Evolutionary conservation across 1,140 invertebrate genomes (phyloP).

Genomic region (Dreissena rostriformis): DNA sequence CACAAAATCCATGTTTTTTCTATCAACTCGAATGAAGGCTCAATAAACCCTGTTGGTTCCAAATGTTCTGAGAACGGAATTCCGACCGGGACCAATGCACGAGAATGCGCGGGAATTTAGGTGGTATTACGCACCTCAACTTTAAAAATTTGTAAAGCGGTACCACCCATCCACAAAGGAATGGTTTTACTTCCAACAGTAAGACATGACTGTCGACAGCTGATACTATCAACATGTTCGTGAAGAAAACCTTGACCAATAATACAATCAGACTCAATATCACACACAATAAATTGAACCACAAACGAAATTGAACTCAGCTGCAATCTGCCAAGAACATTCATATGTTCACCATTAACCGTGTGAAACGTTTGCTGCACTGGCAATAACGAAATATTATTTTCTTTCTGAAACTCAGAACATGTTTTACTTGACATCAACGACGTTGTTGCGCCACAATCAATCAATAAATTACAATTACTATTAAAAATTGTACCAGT

Average conservation of each 20-base stretch:
- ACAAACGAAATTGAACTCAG: no score
- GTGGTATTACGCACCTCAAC: background rate
- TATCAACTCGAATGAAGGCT: no score
- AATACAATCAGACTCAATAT: slow-evolving; percentile 7
- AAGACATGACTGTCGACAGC: background rate
- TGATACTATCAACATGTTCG: background rate
- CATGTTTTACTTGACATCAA: no score
- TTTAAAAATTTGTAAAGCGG: background rate
- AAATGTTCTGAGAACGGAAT: background rate
- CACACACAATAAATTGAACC: background rate
- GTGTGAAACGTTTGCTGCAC: no score
- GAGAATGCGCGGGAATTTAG: background rate
- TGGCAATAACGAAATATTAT: no score
- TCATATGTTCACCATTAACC: no score
- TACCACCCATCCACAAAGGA: background rate
- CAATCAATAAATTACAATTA: no score
- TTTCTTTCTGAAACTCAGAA: no score
- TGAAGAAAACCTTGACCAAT: background rate
- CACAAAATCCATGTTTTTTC: no score
- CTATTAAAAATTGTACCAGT: no score
- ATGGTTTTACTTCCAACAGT: background rate
- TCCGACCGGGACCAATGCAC: background rate
- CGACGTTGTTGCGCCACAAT: no score
- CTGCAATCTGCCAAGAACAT: no score
- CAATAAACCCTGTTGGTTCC: background rate